A percentile compares a stretch with the other conserved stretches of the same genome.
Conservation (phyloP, 2,113 vertebrate genomes). For the Prolemur simus region DNA sequence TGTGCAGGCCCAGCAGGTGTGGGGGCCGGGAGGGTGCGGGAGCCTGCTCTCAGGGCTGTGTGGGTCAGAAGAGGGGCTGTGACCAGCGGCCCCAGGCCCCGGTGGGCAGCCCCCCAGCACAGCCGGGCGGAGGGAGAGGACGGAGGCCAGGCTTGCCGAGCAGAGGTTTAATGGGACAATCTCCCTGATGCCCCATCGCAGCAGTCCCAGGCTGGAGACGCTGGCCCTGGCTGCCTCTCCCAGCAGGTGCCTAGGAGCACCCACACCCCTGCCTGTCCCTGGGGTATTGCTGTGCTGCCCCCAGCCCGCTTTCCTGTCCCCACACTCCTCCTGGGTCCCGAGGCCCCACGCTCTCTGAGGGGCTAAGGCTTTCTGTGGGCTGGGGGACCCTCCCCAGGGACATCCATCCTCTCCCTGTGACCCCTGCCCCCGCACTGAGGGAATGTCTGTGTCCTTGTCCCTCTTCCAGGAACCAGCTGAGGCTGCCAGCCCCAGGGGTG, state of each 20-base stretch:
- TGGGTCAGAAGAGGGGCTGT: too few species aligned
- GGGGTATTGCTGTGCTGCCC: background rate
- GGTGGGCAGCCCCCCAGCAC: background rate
- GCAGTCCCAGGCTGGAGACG: background rate
- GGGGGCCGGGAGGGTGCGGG: fast-evolving
- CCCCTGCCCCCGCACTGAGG: background rate
- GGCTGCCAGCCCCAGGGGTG: background rate
- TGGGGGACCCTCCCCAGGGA: background rate
- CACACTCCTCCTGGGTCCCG: background rate
- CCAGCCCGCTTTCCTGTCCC: background rate
- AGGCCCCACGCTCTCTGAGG: background rate
- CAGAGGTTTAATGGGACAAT: constrained; percentile 73
- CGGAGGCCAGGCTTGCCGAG: constrained; percentile 40
- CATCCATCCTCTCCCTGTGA: background rate
- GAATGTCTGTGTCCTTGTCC: background rate
- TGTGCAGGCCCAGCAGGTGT: background rate
- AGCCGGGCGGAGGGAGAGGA: background rate
- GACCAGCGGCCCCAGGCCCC: background rate
- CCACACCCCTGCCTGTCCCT: background rate
- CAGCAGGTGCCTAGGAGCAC: background rate
- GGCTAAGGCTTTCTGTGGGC: background rate
- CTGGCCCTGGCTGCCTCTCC: background rate
- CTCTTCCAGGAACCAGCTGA: background rate
- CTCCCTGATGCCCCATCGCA: background rate
- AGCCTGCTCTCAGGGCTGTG: background rate